Evolutionary conservation across 2,888 invertebrate genomes (phyloP), one percentile per base, ranked within the genome.

Genomic region (Dryobota labecula): DNA sequence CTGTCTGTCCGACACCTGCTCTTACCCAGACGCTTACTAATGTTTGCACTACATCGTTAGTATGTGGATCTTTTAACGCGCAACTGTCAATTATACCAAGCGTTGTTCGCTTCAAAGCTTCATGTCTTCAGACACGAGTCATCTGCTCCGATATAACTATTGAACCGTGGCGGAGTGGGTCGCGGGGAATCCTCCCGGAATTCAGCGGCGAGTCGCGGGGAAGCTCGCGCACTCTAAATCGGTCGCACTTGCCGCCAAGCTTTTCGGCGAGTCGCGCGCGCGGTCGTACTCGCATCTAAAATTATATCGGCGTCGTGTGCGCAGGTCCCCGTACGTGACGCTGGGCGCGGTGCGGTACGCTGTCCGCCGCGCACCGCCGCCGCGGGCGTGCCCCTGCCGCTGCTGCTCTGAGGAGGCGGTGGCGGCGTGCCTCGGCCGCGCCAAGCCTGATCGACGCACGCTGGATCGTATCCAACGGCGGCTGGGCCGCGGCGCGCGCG

Each of bases 381-480:
- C 97, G 94, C 92, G 96, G 93, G 94, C 95, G 92, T 95, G 95
- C 92, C 94, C 95, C 86, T 95, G 96, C 94, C 96, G 95, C 93
- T 95, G 95, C 94, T 95, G 94, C 95, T 96, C 95, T 92, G 96
- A 95, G 92, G 96, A 95, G 93, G 95, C 94, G 93, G 92, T 94
- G 91, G 95, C 95, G 91, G 95, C 94, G 92, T 95, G 95, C 94
- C 94, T 94, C 89, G 94, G 93, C 91, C 95, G 95, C 92, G 94
- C 94, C 89, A 92, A 93, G 92, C 94, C 94, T 88, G 95, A 95
- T 90, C 94, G 94, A 94, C 97, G 97, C 97, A 97, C 97, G 92
- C 97, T 98, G 97, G 98, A 98, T 96, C 98, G 98, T 87, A 96
- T 98, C 94, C 98, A 98, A 92, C 97, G 97, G 94, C 97, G 98